Evolutionary conservation across 92 coral and sea anemone species (phyloP).

Genomic region (Epizoanthus illoricatus): DNA sequence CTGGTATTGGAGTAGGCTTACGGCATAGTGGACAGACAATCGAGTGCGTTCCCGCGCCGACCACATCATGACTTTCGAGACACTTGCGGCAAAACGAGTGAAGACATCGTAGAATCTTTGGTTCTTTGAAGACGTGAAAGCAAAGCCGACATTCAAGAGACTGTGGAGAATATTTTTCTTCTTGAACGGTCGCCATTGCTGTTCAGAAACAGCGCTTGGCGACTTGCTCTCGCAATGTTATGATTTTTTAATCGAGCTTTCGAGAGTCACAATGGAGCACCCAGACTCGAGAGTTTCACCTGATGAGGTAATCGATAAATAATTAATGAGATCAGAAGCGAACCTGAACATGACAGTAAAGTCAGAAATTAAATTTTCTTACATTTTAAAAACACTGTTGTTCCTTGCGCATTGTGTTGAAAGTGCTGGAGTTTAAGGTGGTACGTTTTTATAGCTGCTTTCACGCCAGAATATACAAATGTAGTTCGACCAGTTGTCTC

Average conservation of each 20-base stretch:
- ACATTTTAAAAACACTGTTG: not conserved
- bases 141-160: constrained; percentile 83
- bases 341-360: not conserved
- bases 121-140: constrained; percentile 74
- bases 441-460: not conserved
- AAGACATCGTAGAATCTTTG: constrained; percentile 78
- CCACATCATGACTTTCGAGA: constrained; percentile 82
- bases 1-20: constrained; percentile 81
- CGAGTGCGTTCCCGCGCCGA: constrained; percentile 87
- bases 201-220: constrained; percentile 16
- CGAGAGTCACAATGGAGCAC: constrained; percentile 48
- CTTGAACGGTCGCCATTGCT: constrained; percentile 83
- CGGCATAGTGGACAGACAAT: constrained; percentile 89
- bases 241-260: constrained; percentile 75
- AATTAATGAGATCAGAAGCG: constrained; percentile 20
- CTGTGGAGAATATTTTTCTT: constrained; percentile 86
- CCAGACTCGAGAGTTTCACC: constrained; percentile 39
- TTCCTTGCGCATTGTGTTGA: constrained; percentile 1
- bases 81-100: constrained; percentile 88
- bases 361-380: not conserved
- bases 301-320: constrained; percentile 63
- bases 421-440: not conserved
- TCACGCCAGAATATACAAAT: not conserved
- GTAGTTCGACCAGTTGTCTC: too few species aligned
- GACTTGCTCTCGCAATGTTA: constrained; percentile 44